Evolutionary conservation across 2,113 vertebrate species (phyloP).

Genomic region (Girardinichthys multiradiatus): DNA sequence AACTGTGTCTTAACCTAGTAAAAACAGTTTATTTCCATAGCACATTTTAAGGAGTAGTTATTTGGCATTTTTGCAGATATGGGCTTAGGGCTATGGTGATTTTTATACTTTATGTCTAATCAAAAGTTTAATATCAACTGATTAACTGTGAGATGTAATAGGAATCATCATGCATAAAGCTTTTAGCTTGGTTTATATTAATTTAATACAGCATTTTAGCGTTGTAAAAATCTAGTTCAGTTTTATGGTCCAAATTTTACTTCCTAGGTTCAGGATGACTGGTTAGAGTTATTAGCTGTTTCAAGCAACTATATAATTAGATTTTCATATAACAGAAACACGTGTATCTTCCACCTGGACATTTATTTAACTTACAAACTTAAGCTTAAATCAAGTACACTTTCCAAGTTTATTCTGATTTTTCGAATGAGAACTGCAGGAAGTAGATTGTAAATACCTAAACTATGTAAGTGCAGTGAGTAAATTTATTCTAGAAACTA

Average conservation of each 20-base stretch:
- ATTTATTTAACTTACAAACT: not conserved
- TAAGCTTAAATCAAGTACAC: not conserved
- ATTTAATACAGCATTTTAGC: not conserved
- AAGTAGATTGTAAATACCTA: too few relatives aligned
- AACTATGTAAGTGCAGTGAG: too few relatives aligned
- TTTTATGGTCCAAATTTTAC: not conserved
- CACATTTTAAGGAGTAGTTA: not conserved
- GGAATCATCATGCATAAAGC: not conserved
- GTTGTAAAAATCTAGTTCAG: not conserved
- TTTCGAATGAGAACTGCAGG: too few relatives aligned
- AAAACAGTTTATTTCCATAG: not conserved
- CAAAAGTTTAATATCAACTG: not conserved
- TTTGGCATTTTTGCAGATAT: not conserved
- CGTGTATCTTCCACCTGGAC: too few relatives aligned
- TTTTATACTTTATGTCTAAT: not conserved
- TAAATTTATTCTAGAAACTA: too few relatives aligned
- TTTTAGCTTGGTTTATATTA: not conserved
- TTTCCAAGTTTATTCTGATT: not conserved
- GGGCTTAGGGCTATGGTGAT: too few relatives aligned
- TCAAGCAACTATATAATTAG: not conserved
- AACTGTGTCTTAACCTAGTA: constrained; percentile 18
- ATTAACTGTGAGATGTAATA: constrained; percentile 6
- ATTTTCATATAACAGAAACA: not conserved
- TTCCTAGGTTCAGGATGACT: too few relatives aligned
- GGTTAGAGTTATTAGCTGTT: not conserved